phyloP scores from a whole-genome alignment of 2,888 invertebrate genomes.

The Hemicrepidius hirtus region DNA sequence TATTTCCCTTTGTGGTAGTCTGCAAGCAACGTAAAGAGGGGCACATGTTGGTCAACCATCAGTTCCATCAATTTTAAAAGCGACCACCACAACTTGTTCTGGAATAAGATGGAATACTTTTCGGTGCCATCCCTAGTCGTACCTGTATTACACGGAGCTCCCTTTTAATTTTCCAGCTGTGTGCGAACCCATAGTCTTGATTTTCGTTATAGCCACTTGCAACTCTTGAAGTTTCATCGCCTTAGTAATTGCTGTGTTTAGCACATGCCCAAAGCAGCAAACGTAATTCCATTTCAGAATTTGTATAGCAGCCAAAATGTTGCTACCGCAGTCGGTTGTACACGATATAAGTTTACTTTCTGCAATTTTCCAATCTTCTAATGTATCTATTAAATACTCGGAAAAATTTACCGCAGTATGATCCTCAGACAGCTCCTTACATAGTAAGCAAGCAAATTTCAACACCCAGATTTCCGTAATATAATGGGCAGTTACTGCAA shows the following conservation, averaged over 20 bases:
- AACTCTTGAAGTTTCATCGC: too few species aligned
- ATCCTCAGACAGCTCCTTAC: too few species aligned
- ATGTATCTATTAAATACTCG: too few species aligned
- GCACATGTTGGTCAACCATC: neutral
- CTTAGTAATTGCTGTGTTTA: too few species aligned
- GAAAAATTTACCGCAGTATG: too few species aligned
- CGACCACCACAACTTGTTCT: neutral
- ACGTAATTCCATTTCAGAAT: too few species aligned
- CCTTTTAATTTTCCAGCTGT: neutral
- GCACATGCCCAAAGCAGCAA: too few species aligned
- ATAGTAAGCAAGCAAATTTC: too few species aligned
- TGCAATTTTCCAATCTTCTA: neutral
- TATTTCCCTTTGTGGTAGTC: neutral
- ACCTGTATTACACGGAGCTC: neutral
- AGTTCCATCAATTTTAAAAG: neutral
- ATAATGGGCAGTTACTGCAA: too few species aligned
- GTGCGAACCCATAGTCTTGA: neutral
- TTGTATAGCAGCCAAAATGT: too few species aligned
- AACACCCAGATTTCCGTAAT: too few species aligned
- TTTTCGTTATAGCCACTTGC: too few species aligned
- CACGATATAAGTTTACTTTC: neutral
- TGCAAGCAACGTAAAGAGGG: neutral
- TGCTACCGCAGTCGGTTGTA: neutral
- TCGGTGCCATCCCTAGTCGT: neutral
- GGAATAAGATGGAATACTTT: neutral